Conservation (phyloP, 35 echinoderm and acorn worm genomes). For the Diadema setosum region DNA sequence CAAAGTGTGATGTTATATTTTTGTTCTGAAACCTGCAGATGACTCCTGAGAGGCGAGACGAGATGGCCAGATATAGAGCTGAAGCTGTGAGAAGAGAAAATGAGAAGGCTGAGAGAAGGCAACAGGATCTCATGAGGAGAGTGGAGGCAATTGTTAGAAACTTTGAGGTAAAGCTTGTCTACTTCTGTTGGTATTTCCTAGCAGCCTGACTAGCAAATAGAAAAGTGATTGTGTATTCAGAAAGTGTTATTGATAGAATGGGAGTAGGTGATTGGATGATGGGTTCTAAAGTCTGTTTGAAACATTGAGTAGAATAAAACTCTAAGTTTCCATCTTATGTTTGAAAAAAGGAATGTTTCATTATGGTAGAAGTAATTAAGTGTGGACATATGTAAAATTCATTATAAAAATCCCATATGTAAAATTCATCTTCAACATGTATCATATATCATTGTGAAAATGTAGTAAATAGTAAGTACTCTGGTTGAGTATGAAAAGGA, state of each 20-base stretch:
- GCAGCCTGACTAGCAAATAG: neutral
- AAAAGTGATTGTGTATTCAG: neutral
- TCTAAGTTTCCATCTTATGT: neutral
- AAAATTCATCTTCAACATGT: no score
- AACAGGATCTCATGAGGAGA: neutral
- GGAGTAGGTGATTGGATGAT: neutral
- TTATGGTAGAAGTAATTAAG: no score
- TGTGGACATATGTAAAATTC: no score
- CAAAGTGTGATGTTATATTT: neutral
- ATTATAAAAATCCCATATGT: no score
- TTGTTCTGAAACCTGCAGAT: neutral
- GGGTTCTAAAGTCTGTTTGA: neutral
- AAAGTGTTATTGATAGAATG: neutral
- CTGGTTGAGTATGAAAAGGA: no score
- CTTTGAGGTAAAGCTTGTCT: neutral
- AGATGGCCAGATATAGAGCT: neutral
- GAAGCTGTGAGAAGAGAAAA: neutral
- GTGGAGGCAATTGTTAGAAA: neutral
- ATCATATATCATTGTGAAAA: no score
- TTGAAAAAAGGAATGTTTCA: neutral
- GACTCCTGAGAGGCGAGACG: neutral
- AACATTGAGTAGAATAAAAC: neutral
- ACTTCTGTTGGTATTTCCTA: neutral
- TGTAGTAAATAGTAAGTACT: no score
- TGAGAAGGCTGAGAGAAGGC: neutral